Evolutionary conservation across 2,113 vertebrate species (phyloP).

Genomic region (Rallus limicola): DNA sequence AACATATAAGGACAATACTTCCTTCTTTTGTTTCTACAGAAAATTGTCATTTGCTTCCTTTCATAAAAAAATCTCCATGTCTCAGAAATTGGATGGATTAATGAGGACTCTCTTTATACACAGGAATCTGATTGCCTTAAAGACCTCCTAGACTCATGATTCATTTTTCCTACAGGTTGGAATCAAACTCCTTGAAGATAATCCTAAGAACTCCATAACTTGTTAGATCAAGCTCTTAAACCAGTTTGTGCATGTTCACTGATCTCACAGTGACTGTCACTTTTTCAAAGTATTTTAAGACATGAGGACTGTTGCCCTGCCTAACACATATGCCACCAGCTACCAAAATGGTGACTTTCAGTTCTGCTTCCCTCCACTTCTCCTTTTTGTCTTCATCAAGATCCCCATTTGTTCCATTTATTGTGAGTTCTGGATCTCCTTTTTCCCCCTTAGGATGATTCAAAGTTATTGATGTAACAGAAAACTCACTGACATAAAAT

Average conservation of each 20-base stretch:
- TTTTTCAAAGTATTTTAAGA: not conserved
- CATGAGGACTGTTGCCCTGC: not conserved
- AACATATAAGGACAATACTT: not conserved
- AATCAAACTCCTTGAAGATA: not conserved
- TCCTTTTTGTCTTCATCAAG: not conserved
- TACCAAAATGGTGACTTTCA: not conserved
- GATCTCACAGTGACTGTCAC: not conserved
- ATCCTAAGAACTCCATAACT: not conserved
- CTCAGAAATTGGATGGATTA: not conserved
- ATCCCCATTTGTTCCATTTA: not conserved
- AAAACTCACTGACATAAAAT: not conserved
- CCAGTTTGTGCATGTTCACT: not conserved
- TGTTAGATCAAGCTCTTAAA: not conserved
- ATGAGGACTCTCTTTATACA: not conserved
- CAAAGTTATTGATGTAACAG: not conserved
- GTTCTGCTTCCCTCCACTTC: not conserved
- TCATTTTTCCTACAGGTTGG: not conserved
- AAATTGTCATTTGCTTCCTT: not conserved
- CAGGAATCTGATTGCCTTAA: not conserved
- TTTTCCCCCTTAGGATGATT: not conserved
- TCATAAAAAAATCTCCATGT: not conserved
- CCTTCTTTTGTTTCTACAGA: not conserved
- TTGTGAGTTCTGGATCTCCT: not conserved
- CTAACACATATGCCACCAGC: not conserved
- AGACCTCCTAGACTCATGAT: not conserved